Percentiles rank a stretch among this genome's conserved stretches.
These are phyloP conservation scores for Pterobdella sp. DNA, from an alignment of 2,888 invertebrate species.

Conservation along the genomic window DNA sequence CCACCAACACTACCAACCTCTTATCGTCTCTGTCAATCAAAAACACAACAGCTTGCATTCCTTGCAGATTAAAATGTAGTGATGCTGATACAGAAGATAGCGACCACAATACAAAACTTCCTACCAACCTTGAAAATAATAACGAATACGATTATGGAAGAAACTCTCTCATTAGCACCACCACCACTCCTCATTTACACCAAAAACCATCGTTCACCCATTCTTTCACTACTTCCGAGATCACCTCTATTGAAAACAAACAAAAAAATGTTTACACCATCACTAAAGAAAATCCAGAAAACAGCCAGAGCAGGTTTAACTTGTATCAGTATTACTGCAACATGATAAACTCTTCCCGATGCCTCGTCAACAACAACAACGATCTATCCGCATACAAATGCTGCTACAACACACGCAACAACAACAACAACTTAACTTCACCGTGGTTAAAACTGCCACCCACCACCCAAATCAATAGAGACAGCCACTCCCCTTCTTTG, in stretches of 20 bases:
- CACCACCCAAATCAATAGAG: conserved; percentile 19
- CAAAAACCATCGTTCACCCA: neutral
- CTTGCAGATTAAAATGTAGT: neutral
- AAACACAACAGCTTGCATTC: neutral
- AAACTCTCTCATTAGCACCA: neutral
- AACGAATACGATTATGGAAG: neutral
- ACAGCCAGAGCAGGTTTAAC: neutral
- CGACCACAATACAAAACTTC: neutral
- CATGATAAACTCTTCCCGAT: neutral
- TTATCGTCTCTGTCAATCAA: conserved; percentile 9
- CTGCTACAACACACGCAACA: neutral
- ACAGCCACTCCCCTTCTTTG: conserved; percentile 22
- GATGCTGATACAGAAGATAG: neutral
- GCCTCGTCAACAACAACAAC: conserved; percentile 4
- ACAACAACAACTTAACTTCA: conserved; percentile 11
- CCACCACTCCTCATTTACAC: neutral
- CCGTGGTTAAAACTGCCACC: conserved; percentile 27
- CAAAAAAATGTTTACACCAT: neutral
- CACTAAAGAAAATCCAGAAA: neutral
- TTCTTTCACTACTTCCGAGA: neutral
- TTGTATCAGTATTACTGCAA: conserved; percentile 11
- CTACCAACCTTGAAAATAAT: neutral
- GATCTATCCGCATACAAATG: neutral
- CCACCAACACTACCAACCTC: neutral
- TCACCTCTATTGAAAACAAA: neutral